Conservation (phyloP, 2,113 vertebrate genomes). For the Gallinago paraguaiae region DNA sequence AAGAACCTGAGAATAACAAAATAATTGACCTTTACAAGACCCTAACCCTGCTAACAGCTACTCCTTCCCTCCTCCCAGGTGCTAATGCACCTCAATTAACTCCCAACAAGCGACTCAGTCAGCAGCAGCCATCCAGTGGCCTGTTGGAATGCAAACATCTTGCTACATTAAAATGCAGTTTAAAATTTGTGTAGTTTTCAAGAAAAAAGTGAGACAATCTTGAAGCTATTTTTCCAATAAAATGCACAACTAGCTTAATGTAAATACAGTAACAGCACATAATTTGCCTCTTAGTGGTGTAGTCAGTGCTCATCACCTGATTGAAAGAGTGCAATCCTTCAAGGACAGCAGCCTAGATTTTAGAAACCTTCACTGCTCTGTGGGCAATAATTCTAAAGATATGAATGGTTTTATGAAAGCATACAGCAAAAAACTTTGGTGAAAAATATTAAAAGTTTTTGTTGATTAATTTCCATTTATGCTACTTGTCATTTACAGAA, state of each 20-base stretch:
- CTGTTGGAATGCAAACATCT: background rate
- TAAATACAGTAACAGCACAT: background rate
- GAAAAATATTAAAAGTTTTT: background rate
- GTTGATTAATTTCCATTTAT: background rate
- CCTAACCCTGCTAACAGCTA: background rate
- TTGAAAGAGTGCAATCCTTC: background rate
- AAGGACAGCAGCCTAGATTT: background rate
- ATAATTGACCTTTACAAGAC: background rate
- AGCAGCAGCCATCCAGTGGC: background rate
- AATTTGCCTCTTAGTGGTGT: background rate
- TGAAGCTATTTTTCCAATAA: background rate
- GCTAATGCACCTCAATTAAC: background rate
- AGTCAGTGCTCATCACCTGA: background rate
- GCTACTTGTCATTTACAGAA: background rate
- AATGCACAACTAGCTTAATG: background rate
- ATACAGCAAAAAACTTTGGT: background rate
- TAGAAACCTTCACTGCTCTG: background rate
- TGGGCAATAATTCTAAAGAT: background rate
- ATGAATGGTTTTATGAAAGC: background rate
- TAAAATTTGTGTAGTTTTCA: background rate
- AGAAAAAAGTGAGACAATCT: background rate
- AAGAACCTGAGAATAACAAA: background rate
- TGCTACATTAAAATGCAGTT: background rate
- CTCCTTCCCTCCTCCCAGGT: background rate
- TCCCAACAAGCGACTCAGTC: background rate